Percentiles rank a stretch among this genome's conserved stretches.
Conservation (phyloP, 2,113 vertebrate species). For the Phrynosoma blainvillii region DNA sequence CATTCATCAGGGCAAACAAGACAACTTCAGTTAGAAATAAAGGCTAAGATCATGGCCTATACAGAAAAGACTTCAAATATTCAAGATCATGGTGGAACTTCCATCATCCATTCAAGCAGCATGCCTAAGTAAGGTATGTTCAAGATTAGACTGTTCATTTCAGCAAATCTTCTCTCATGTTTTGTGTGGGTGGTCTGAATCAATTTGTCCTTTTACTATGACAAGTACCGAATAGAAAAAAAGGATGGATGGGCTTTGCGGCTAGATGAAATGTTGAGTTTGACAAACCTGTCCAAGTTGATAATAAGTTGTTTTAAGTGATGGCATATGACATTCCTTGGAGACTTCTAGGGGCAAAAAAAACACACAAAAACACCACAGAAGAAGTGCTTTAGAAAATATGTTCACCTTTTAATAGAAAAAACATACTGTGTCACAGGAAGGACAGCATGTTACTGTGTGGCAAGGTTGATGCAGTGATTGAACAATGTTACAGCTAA, state of each 20-base stretch:
- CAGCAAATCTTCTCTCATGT: neutral
- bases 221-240: neutral
- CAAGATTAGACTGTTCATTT: too few species aligned
- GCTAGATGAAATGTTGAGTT: neutral
- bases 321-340: neutral
- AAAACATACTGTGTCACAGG: neutral
- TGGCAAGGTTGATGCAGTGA: neutral
- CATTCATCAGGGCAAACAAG: neutral
- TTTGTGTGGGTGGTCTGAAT: neutral
- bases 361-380: too few species aligned
- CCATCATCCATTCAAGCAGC: neutral
- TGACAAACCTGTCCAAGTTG: neutral
- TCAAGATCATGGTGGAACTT: neutral
- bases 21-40: neutral
- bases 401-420: neutral
- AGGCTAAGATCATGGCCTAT: neutral
- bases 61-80: too few species aligned
- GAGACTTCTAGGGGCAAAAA: neutral
- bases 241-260: neutral
- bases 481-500: neutral
- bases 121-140: neutral
- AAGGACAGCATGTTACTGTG: neutral
- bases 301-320: neutral
- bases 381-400: neutral
- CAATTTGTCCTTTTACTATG: neutral